Percentiles rank a stretch among this genome's conserved stretches.
These are phyloP conservation scores for Ornithoptera alexandrae DNA, from an alignment of 2,888 invertebrate species.

Conservation along the genomic window DNA sequence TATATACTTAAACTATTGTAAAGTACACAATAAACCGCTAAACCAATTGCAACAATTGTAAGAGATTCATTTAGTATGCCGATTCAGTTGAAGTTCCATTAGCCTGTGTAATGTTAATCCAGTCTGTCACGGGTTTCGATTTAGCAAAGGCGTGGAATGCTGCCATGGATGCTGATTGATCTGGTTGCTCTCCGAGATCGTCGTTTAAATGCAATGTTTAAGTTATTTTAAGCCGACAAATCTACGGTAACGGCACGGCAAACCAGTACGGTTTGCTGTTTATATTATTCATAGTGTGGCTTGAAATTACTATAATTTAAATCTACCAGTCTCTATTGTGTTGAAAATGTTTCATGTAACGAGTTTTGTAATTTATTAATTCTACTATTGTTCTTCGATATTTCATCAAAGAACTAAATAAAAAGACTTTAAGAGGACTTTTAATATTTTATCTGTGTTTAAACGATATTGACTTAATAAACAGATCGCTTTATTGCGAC, in stretches of 20 bases:
- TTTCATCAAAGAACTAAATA: background rate
- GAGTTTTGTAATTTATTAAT: background rate
- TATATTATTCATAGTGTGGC: constrained; percentile 18
- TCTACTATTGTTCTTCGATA: background rate
- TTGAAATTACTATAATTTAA: constrained; percentile 1
- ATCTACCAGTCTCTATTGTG: background rate
- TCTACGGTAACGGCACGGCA: background rate
- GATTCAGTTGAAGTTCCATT: constrained; percentile 57
- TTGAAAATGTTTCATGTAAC: background rate
- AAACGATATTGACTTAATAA: too few relatives aligned
- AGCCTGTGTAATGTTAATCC: constrained; percentile 59
- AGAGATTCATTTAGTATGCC: constrained; percentile 49
- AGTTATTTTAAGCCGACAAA: constrained; percentile 25
- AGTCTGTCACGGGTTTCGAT: constrained; percentile 64
- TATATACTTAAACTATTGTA: constrained; percentile 15
- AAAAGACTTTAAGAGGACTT: too few relatives aligned
- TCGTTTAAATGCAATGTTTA: constrained; percentile 25
- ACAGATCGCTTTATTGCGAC: background rate
- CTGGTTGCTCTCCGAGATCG: constrained; percentile 31
- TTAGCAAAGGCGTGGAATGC: constrained; percentile 53
- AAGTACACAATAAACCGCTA: constrained; percentile 23
- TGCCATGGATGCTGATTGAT: constrained; percentile 58
- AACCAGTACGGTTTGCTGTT: constrained; percentile 1
- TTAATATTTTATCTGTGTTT: too few relatives aligned
- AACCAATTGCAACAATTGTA: constrained; percentile 36